Evolutionary conservation across 1,140 invertebrate species (phyloP).

Genomic region (Drosophila truncata): DNA sequence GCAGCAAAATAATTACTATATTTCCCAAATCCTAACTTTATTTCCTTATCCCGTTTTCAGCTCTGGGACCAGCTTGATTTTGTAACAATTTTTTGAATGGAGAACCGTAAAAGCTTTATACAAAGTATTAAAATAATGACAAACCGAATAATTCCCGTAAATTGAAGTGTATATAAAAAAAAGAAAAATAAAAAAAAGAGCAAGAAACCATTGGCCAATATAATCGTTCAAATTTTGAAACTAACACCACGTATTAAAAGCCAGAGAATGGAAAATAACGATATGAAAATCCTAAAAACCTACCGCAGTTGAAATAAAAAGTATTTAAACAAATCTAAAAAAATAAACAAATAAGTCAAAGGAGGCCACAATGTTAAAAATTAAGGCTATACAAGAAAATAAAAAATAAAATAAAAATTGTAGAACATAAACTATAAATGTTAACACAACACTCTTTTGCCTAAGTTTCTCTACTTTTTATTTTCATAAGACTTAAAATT

Average conservation of each 20-base stretch:
- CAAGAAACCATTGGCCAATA: constrained; percentile 71
- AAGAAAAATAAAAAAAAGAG: constrained; percentile 6
- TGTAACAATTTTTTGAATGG: constrained; percentile 54
- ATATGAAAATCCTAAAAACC: constrained; percentile 58
- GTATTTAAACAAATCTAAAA: constrained; percentile 57
- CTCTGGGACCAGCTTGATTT: constrained; percentile 46
- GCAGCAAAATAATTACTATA: not conserved
- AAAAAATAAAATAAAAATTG: constrained; percentile 40
- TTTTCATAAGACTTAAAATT: constrained; percentile 65
- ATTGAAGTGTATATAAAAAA: constrained; percentile 75
- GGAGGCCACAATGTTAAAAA: constrained; percentile 52
- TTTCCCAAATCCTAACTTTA: not conserved
- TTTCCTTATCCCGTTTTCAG: constrained; percentile 13
- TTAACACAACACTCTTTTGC: constrained; percentile 64
- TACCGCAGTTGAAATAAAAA: constrained; percentile 70
- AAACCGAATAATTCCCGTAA: constrained; percentile 40
- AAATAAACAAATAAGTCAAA: constrained; percentile 47
- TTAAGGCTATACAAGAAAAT: constrained; percentile 46
- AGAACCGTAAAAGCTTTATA: constrained; percentile 73
- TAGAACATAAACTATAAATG: constrained; percentile 66
- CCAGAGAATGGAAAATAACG: constrained; percentile 32
- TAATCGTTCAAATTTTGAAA: constrained; percentile 58
- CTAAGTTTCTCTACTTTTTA: constrained; percentile 70
- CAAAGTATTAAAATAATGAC: constrained; percentile 38
- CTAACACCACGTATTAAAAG: constrained; percentile 60